phyloP scores from a whole-genome alignment of 2,888 invertebrate genomes.

The Torymus tubicola region DNA sequence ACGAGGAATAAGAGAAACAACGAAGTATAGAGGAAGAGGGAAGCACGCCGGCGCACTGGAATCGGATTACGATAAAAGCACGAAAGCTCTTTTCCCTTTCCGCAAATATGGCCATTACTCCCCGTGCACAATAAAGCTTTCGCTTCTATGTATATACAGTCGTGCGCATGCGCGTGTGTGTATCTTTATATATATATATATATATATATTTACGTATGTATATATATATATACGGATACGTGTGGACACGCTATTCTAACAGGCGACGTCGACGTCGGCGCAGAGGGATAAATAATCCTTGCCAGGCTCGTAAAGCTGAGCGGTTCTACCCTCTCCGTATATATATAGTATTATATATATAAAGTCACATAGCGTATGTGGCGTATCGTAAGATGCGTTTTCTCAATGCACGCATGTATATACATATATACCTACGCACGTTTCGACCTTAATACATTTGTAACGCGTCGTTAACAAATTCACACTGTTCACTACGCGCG shows the following conservation, averaged over 20 bases:
- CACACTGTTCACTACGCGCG: too few species aligned
- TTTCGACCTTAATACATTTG: too few species aligned
- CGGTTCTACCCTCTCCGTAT: slow-evolving; percentile 12
- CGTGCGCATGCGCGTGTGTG: too few species aligned
- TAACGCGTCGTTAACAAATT: too few species aligned
- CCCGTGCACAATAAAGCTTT: background rate
- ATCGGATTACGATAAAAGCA: slow-evolving; percentile 28
- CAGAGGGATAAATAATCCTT: slow-evolving; percentile 47
- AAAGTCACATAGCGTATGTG: slow-evolving; percentile 52
- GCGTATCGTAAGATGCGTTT: background rate
- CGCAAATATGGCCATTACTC: slow-evolving; percentile 13
- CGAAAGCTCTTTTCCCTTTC: slow-evolving; percentile 10
- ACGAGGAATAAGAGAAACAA: too few species aligned
- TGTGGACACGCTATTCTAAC: background rate
- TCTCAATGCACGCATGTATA: background rate
- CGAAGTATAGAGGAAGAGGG: too few species aligned
- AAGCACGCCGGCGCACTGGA: background rate
- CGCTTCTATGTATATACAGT: background rate
- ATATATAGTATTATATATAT: too few species aligned
- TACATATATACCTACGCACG: too few species aligned
- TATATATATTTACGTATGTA: background rate
- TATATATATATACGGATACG: background rate
- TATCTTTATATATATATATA: background rate
- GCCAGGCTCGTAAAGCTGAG: slow-evolving; percentile 34
- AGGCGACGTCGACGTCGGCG: background rate